Base-by-base conservation (phyloP, 2,888 invertebrate species). In the Meloe dianella region DNA sequence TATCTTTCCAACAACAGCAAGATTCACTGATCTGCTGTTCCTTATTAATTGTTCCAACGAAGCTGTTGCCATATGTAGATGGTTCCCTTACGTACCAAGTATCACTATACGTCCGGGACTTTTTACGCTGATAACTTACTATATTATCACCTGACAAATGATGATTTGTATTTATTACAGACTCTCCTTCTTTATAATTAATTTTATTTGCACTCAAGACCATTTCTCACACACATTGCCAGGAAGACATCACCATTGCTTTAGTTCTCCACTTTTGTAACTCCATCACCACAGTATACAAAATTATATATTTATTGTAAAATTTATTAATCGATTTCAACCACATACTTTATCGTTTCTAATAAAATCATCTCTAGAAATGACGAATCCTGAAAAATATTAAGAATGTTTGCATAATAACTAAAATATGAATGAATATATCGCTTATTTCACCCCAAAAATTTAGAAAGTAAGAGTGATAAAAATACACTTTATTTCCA, bases 81-180 rank as follows among this genome's bases (percentile, higher is more conserved):
- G 72, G 58, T 71, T 75, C 78, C 75, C 75, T 73, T 72, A 78
- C 80, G 77, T 81, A 78, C 81, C 78, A 81, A 78, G 77, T 73
- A 67, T 76, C 73, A 73, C 73, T 78, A 75, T 81, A 81, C 80
- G 80, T 77, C 70, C 78, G 78, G 73, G 79, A 74, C 58, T 71
- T 73, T 70, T 73, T 73, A 27, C 71, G 41, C 17, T 59, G 64
- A 62, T 60, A 47, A 60, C 67, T 69, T 63, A 72, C 73, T 63
- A 66, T 66, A 64, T 72, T 70, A 62, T 74, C 73, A 74, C 58
- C 60, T 66, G 64, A 67, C 66, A 61, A 65, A 60, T 66, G 64
- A 60, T 70, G 64, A 62, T 65, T 66, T 59, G 60, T 69, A 61
- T 71, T 71, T 63, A 73, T 67, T 65, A 67, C 70, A 32, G 71